Evolutionary conservation across 1,140 invertebrate species (phyloP), one percentile per base, ranked within the genome.

Genomic region (Ostrea denselamellosa): DNA sequence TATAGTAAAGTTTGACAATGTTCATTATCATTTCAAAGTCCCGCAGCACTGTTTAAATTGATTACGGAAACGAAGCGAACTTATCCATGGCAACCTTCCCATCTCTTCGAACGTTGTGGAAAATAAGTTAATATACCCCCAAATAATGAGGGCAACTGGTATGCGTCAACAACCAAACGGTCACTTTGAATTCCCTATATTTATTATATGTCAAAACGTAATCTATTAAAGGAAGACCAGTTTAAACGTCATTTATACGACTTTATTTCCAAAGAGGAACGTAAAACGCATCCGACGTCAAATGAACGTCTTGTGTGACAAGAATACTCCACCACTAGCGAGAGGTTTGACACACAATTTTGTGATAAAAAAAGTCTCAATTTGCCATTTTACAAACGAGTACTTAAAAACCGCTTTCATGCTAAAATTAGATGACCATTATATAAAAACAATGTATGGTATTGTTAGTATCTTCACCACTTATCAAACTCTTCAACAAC

Each of bases 1-100:
- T 77, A 77, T 77, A 77, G 22, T 25, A 44, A 34, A 77, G 68
- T 77, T 77, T 77, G 28, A 77, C 68, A 77, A 77, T 28, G 68
- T 77, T 34, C 68, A 77, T 77, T 77, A 77, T 77, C 25, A 77
- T 34, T 77, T 77, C 68, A 77, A 77, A 77, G 34, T 77, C 68
- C 68, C 25, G 68, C 68, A 77, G 68, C 68, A 34, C 34, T 77
- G 68, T 28, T 34, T 77, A 77, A 77, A 77, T 77, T 77, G 68
- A 77, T 77, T 77, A 77, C 68, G 28, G 14, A 34, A 77, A 77
- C 28, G 28, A 28, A 77, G 7, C n/a, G 68, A 14, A 12, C 68
- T 77, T 28, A 77, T 25, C 22, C 68, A 77, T 77, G 68, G 68
- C 68, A 77, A 77, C 68, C 25, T 28, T 77, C 68, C 68, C 22